These are phyloP conservation scores for Lamprotornis superbus DNA, from an alignment of 2,113 vertebrate genomes.

Conservation along the genomic window DNA sequence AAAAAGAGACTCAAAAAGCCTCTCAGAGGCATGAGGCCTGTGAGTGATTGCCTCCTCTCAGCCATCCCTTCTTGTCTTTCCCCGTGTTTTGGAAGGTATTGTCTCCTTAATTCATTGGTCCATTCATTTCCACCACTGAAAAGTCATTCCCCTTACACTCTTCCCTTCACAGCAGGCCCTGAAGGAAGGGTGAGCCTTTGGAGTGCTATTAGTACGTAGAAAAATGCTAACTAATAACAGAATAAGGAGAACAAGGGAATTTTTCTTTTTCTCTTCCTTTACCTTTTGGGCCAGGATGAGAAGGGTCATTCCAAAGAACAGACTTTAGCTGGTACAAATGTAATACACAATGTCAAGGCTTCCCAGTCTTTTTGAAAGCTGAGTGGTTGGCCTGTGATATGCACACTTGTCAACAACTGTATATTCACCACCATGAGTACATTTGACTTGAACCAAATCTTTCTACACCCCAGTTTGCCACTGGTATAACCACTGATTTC, in stretches of 20 bases:
- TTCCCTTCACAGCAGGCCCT: not conserved
- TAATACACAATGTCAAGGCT: not conserved
- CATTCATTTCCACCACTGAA: not conserved
- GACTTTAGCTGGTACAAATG: not conserved
- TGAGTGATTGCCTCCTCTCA: not conserved
- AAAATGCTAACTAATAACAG: not conserved
- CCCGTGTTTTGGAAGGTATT: not conserved
- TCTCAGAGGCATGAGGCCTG: not conserved
- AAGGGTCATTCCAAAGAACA: not conserved
- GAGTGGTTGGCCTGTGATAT: not conserved
- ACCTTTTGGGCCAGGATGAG: not conserved
- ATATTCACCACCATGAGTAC: not conserved
- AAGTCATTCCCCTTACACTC: not conserved
- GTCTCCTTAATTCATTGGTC: not conserved
- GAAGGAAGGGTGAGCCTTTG: not conserved
- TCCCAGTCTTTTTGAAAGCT: not conserved
- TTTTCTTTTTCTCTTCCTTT: not conserved
- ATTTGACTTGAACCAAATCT: not conserved
- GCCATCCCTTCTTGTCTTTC: not conserved
- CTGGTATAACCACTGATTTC: constrained; percentile 10
- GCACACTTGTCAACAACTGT: not conserved
- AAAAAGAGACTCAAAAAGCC: not conserved
- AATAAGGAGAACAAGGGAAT: not conserved
- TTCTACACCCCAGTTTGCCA: not conserved
- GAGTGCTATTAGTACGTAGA: not conserved